These are phyloP conservation scores for Rutilus rutilus DNA, from an alignment of 2,113 vertebrate genomes.

Conservation along the genomic window DNA sequence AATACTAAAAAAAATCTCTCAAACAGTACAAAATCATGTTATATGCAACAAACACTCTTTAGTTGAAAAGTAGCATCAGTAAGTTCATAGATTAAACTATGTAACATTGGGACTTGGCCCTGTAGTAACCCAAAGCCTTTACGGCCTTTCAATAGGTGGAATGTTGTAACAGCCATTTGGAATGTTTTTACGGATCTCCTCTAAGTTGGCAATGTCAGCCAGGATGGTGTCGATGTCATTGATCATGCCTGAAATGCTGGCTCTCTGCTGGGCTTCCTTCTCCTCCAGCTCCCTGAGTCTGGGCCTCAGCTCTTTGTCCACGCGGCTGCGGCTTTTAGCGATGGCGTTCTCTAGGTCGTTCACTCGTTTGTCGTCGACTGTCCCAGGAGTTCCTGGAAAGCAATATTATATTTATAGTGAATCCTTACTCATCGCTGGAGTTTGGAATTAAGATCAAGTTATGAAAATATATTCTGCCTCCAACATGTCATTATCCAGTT, in stretches of 20 bases:
- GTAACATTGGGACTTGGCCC: not conserved
- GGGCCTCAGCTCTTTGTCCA: slow-evolving; percentile 72
- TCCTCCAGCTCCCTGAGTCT: slow-evolving; percentile 76
- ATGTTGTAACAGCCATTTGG: slow-evolving; percentile 86
- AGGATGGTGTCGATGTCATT: slow-evolving; percentile 80
- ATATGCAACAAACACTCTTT: not conserved
- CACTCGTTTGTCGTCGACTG: slow-evolving; percentile 76
- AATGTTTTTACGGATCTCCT: slow-evolving; percentile 80
- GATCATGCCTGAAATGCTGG: slow-evolving; percentile 69
- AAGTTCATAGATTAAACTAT: slow-evolving; percentile 21
- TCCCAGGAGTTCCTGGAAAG: slow-evolving; percentile 71
- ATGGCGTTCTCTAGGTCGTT: slow-evolving; percentile 65
- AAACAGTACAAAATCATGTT: slow-evolving; percentile 26
- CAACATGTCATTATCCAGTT: too few species aligned
- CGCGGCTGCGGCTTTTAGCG: slow-evolving; percentile 60
- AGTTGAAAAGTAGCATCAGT: not conserved
- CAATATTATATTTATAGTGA: slow-evolving; percentile 28
- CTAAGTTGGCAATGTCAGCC: slow-evolving; percentile 86
- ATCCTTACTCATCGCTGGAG: not conserved
- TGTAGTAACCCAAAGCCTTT: slow-evolving; percentile 53
- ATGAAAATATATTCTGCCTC: not conserved
- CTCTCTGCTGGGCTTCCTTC: slow-evolving; percentile 69
- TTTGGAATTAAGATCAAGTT: not conserved
- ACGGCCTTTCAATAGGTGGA: slow-evolving; percentile 82
- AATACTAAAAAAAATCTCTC: not conserved